phyloP scores from a whole-genome alignment of 2,113 vertebrate genomes.

The Cyphomyrus plagiostoma region DNA sequence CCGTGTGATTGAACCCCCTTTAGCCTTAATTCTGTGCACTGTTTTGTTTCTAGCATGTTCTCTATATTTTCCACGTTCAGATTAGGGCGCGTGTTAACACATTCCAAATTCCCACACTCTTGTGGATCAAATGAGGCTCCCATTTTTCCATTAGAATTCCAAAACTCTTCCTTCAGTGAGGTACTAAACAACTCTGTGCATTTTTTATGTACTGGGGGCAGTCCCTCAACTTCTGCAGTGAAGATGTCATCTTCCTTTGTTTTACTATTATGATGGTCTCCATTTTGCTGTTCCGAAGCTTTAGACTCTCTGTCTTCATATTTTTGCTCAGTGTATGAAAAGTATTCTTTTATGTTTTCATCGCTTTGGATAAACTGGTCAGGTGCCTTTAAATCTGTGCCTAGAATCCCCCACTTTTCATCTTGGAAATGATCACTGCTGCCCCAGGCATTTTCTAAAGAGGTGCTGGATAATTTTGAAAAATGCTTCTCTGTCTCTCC shows the following conservation, averaged over 20 bases:
- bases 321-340: background rate
- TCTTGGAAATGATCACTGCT: slow-evolving; percentile 26
- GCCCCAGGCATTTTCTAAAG: background rate
- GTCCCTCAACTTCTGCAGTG: slow-evolving; percentile 17
- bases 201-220: slow-evolving; percentile 31
- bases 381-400: slow-evolving; percentile 18
- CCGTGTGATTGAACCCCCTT: slow-evolving; percentile 20
- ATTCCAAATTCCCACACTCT: slow-evolving; percentile 11
- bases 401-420: slow-evolving; percentile 28
- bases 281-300: background rate
- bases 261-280: background rate
- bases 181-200: slow-evolving; percentile 36
- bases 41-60: slow-evolving; percentile 28
- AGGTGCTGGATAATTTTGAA: background rate
- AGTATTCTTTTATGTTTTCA: background rate
- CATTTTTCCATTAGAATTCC: slow-evolving; percentile 42
- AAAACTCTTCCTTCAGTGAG: slow-evolving; percentile 43
- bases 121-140: slow-evolving; percentile 44
- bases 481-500: background rate
- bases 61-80: slow-evolving; percentile 35
- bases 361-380: background rate
- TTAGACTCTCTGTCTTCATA: background rate
- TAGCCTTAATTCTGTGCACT: slow-evolving; percentile 29
- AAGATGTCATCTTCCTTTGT: slow-evolving; percentile 7
- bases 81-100: slow-evolving; percentile 28